Base-by-base conservation (phyloP, 1,140 invertebrate genomes). In the Steinernema feltiae region DNA sequence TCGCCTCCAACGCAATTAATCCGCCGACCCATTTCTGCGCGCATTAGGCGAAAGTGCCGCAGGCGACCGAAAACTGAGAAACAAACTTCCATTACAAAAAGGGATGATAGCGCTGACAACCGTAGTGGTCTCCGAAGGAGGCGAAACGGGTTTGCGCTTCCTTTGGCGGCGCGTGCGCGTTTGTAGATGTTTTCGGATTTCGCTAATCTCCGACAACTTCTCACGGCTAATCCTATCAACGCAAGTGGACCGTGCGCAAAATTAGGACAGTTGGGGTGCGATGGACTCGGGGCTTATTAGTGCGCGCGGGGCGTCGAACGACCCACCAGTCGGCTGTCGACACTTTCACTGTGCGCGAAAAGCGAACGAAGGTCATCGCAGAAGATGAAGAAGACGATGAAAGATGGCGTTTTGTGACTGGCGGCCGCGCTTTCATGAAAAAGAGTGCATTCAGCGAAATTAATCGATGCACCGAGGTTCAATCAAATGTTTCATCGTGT, bases 61-160 rank as follows among this genome's bases (percentile, higher is more conserved):
- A 15, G 53, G 15, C 53, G 53, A 21, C 7, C 35, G 35, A 41
- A 41, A 18, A 18, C 18, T 41, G 35, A 18, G 35, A 41, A 18
- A 7, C 18, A 7, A 41, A 41, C 15, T n/a, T 15, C 53, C 7
- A 3, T 21, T 63, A n/a, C 12, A 63, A n/a, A 15, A 21, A 15
- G 53, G 3, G 12, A 21, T 63, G 53, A 63, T 63, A 63, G 24
- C 53, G 53, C 12, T 63, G 15, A 63, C 53, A 63, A 63, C 53
- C 53, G 53, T 27, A 41, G 35, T 7, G 35, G 35, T n/a, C n/a
- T n/a, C n/a, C 35, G 35, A 41, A 41, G 35, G 18, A 41, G n/a
- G n/a, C n/a, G 35, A 63, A 63, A 63, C 53, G 53, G 24, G 53
- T 63, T 63, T n/a, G n/a, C n/a, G n/a, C n/a, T n/a, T n/a, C n/a